Evolutionary conservation across 2,888 invertebrate species (phyloP), one percentile per base, ranked within the genome.

Genomic region (Xylocampa areola): DNA sequence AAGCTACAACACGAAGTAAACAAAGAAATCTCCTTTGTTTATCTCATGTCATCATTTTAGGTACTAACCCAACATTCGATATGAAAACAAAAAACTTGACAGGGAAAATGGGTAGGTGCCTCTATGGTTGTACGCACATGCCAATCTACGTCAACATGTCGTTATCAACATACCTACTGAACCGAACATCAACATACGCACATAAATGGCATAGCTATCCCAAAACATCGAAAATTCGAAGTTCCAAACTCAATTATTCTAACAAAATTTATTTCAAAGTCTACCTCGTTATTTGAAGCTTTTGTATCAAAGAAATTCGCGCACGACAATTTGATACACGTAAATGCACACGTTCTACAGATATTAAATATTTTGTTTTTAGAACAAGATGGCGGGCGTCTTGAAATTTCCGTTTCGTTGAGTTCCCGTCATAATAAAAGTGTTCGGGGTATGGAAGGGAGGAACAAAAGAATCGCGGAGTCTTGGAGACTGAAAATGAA

Each of bases 341-440:
- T 45, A 45, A 44, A n/a, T 48, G 63, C 48, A 64, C 47, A 68
- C 37, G 36, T 58, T 64, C 37, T 33, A 37, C 43, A 47, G 37
- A 36, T 39, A 52, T 63, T 68, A 55, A 40, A 52, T 68, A 65
- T 45, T 50, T 43, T 44, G 23, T 67, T 54, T 30, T 27, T 5
- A 10, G 36, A 64, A 55, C 32, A 51, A 47, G 11, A 36, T 44
- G 36, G 50, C 50, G 32, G n/a, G 30, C 49, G 11, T n/a, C 25
- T 10, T 16, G 13, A 66, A 66, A 67, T 69, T 66, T 66, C 58
- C 64, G 48, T 63, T 59, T 45, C 59, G 43, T 47, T 54, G 68
- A 71, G 21, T 65, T 60, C 36, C 49, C 35, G 36, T 52, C 33
- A 54, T 54, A 61, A 65, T 61, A 72, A 59, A 65, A 55, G 55